Evolutionary conservation across 1,140 invertebrate genomes (phyloP), one percentile per base, ranked within the genome.

Genomic region (Saccostrea glomerata): DNA sequence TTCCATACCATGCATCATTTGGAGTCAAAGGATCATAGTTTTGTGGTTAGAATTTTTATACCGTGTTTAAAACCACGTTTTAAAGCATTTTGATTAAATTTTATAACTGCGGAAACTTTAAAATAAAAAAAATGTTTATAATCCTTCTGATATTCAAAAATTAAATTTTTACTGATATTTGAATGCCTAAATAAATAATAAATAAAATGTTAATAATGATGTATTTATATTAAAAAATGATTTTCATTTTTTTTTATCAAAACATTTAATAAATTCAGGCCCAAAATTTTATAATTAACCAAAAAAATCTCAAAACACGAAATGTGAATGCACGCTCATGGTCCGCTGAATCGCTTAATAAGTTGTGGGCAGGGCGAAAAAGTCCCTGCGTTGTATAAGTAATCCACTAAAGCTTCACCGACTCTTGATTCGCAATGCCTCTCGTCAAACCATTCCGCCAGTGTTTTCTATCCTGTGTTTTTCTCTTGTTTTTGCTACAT

Each of bases 321-420:
- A 63, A 63, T 63, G 70, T 77, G 70, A 12, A 36, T 25, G 70
- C 70, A 36, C 12, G 4, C 25, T 7, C 70, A 77, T 77, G 70
- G 70, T 77, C 25, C 70, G 36, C 36, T 77, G 70, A 77, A 36
- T 77, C 70, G 70, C 70, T 77, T 77, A 25, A 36, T 77, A 77
- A 6, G 23, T 77, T 77, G 70, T 77, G 70, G 70, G 70, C 70
- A 77, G 70, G 70, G 70, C 70, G 30, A 30, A 77, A 15, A 17
- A 30, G 25, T 25, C 30, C 25, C 13, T 30, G 25, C 15, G 70
- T 77, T 36, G 70, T 77, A 77, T 77, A 77, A 77, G 70, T 77
- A 77, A 15, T 30, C 70, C 30, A 77, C 70, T 15, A 12, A 0
- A 36, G 13, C 30, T 30, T 25, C 30, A 77, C 13, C 25, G 25